Percentiles rank a stretch among this genome's conserved stretches.
These are phyloP conservation scores for Rhineura floridana DNA, from an alignment of 2,113 vertebrate genomes.

Conservation along the genomic window DNA sequence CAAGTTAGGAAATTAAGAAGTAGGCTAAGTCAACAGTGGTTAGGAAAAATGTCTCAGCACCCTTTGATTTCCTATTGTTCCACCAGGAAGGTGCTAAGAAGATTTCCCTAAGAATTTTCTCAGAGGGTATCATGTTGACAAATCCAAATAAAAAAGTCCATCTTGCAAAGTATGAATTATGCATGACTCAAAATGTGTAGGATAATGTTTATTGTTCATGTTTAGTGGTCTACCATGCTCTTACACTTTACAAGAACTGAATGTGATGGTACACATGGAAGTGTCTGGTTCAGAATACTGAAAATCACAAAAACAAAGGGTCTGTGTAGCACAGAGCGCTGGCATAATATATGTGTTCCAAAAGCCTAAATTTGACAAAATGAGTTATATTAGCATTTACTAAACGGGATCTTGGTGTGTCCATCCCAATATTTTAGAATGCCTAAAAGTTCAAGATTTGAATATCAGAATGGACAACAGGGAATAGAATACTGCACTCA, in stretches of 20 bases:
- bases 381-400: not conserved
- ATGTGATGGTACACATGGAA: slow-evolving; percentile 16
- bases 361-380: not conserved
- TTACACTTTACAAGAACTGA: not conserved
- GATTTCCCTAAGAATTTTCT: slow-evolving; percentile 34
- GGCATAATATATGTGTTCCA: not conserved
- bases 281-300: not conserved
- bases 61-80: slow-evolving; percentile 27
- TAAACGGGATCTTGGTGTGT: not conserved
- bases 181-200: not conserved
- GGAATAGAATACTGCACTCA: not conserved
- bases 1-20: not conserved
- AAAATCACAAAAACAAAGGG: not conserved
- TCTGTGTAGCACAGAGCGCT: not conserved
- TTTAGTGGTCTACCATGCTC: not conserved
- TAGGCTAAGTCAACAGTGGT: not conserved
- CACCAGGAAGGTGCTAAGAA: not conserved
- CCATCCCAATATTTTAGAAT: not conserved
- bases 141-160: slow-evolving; percentile 16
- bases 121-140: not conserved
- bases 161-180: slow-evolving; percentile 1
- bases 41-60: slow-evolving; percentile 27
- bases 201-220: slow-evolving; percentile 21
- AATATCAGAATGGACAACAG: not conserved
- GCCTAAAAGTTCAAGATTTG: not conserved